phyloP scores from a whole-genome alignment of 2,888 invertebrate genomes.

The Oscheius sp. region DNA sequence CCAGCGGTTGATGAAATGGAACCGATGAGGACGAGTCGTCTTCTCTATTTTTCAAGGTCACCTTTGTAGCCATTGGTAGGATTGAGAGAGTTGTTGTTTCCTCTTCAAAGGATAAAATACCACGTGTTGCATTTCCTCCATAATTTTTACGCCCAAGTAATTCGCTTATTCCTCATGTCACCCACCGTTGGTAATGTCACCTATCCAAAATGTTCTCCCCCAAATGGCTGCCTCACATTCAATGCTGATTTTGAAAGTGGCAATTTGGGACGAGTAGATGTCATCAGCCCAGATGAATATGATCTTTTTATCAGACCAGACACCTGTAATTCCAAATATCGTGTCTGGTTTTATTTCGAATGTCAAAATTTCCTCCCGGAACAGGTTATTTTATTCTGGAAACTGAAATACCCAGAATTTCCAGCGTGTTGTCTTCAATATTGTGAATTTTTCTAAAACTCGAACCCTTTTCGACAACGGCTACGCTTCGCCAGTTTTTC shows the following conservation, averaged over 20 bases:
- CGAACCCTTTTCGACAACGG: constrained; percentile 88
- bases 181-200: constrained; percentile 75
- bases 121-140: too few species aligned
- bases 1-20: constrained; percentile 2
- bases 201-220: constrained; percentile 72
- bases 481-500: constrained; percentile 89
- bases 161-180: background rate
- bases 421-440: constrained; percentile 92
- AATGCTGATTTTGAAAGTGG: constrained; percentile 77
- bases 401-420: constrained; percentile 60
- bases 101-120: background rate
- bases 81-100: too few species aligned
- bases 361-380: constrained; percentile 74
- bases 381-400: constrained; percentile 44
- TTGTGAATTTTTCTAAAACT: constrained; percentile 94
- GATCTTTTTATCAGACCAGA: constrained; percentile 95
- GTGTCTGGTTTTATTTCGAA: constrained; percentile 98
- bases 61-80: too few species aligned
- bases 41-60: constrained; percentile 5
- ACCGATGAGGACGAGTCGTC: constrained; percentile 3
- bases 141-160: too few species aligned
- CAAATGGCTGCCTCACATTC: constrained; percentile 76
- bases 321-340: constrained; percentile 89
- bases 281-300: constrained; percentile 80
- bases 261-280: constrained; percentile 65